Evolutionary conservation across 1,140 invertebrate genomes (phyloP).

Genomic region (Pantala flavescens): DNA sequence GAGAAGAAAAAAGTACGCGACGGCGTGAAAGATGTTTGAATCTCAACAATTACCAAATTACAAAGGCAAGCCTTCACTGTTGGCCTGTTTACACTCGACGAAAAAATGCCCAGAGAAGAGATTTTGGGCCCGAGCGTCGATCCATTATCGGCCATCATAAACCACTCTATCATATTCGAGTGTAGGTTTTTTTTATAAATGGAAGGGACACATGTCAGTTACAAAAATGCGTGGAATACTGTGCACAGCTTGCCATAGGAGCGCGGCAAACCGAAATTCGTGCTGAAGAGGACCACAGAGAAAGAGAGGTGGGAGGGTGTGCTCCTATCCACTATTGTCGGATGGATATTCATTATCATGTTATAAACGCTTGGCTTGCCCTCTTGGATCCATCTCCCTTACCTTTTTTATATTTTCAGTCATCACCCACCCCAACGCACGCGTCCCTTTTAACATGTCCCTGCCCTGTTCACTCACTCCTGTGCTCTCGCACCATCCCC

Average conservation of each 20-base stretch:
- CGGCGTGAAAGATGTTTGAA: too few species aligned
- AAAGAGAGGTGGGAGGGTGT: neutral
- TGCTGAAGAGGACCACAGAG: neutral
- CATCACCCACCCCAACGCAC: too few species aligned
- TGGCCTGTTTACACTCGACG: too few species aligned
- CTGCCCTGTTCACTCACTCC: too few species aligned
- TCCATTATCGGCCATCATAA: constrained; percentile 1
- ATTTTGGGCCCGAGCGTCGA: neutral
- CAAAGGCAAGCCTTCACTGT: too few species aligned
- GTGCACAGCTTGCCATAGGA: neutral
- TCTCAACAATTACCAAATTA: too few species aligned
- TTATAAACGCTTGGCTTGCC: neutral
- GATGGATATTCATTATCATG: constrained; percentile 2
- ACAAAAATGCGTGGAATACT: neutral
- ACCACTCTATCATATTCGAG: neutral
- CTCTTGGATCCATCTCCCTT: neutral
- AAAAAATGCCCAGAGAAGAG: too few species aligned
- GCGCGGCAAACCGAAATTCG: neutral
- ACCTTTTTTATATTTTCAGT: neutral
- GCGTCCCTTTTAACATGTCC: too few species aligned
- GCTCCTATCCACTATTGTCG: neutral
- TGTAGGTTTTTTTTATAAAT: neutral
- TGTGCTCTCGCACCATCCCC: too few species aligned
- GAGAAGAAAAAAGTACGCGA: too few species aligned
- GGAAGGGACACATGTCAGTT: neutral